Percentiles rank a stretch among this genome's conserved stretches.
Conservation (phyloP, 2,797 vertebrate genomes). For the Cynopterus sphinx region DNA sequence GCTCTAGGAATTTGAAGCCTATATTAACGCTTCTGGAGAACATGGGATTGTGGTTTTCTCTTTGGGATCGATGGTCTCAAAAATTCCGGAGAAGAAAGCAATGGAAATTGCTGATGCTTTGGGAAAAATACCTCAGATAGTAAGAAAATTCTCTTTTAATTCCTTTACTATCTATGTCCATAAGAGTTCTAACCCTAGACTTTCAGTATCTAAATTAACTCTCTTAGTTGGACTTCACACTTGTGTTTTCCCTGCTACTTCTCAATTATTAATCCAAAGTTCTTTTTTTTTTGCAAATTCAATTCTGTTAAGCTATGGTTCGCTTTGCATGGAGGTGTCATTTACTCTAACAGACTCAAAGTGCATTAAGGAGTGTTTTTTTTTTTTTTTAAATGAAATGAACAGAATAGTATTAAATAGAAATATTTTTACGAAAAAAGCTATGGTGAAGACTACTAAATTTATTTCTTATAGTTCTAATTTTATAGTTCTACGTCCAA, state of each 20-base stretch:
- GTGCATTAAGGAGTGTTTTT: not conserved
- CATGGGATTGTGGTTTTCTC: conserved; percentile 95
- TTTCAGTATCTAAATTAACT: not conserved
- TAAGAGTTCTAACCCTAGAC: not conserved
- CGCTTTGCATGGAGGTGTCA: not conserved
- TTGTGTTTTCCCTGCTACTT: not conserved
- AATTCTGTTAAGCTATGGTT: too few species aligned
- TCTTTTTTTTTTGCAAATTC: not conserved
- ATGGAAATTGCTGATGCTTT: conserved; percentile 91
- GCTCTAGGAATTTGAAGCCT: conserved; percentile 91
- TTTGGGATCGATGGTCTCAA: conserved; percentile 91
- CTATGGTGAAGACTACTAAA: not conserved
- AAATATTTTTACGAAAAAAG: not conserved
- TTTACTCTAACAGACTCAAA: not conserved
- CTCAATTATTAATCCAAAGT: not conserved
- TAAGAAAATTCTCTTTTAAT: conserved; percentile 72
- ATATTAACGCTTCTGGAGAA: conserved; percentile 92
- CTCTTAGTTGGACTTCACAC: not conserved
- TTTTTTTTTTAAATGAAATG: not conserved
- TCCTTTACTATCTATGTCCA: not conserved
- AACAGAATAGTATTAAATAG: not conserved
- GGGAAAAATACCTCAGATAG: conserved; percentile 92
- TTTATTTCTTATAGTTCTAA: not conserved
- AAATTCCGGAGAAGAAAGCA: conserved; percentile 89
- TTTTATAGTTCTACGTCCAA: not conserved